Evolutionary conservation across 2,888 invertebrate species (phyloP).

Genomic region (Drosophila falleni): DNA sequence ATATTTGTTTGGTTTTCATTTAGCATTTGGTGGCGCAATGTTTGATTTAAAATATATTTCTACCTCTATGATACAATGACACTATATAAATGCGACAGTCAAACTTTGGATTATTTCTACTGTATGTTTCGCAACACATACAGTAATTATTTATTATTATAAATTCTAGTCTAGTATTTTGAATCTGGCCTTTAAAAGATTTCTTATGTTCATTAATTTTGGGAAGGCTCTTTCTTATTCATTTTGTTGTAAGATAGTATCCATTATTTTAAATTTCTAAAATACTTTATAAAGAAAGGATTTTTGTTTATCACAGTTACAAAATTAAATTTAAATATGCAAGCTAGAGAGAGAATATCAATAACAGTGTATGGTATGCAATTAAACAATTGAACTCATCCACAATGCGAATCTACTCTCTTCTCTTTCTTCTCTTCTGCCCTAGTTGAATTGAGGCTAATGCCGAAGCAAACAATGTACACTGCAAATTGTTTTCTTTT

Average conservation of each 20-base stretch:
- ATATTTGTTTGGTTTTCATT: background rate
- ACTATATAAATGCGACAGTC: background rate
- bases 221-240: no score
- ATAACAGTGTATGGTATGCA: background rate
- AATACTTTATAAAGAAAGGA: background rate
- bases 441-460: slow-evolving; percentile 68
- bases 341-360: background rate
- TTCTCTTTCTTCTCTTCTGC: slow-evolving; percentile 1
- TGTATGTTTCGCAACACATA: background rate
- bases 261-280: no score
- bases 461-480: slow-evolving; percentile 63
- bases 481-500: slow-evolving; percentile 73
- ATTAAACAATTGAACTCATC: slow-evolving; percentile 16
- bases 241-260: no score
- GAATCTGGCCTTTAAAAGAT: no score
- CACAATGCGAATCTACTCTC: slow-evolving; percentile 22
- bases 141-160: no score
- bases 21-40: background rate
- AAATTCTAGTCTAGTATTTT: no score
- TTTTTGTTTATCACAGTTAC: no score
- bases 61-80: background rate
- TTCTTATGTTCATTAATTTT: no score
- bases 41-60: background rate
- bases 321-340: background rate
- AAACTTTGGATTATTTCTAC: background rate